Evolutionary conservation across 2,797 vertebrate species (phyloP).

Genomic region (Myotis pilosus): DNA sequence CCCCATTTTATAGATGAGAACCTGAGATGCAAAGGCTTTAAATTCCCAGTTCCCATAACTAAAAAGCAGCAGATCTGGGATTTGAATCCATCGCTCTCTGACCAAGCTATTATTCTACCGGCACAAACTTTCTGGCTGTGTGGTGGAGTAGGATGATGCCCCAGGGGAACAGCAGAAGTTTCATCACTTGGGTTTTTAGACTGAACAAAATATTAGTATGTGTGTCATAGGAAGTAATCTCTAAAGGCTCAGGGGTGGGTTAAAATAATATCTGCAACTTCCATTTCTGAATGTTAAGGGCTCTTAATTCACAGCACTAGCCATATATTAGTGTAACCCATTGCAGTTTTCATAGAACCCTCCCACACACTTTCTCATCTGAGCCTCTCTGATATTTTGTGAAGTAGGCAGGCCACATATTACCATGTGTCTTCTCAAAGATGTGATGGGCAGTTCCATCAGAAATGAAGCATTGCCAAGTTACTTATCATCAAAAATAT

Average conservation of each 20-base stretch:
- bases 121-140: slow-evolving; percentile 13
- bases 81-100: slow-evolving; percentile 11
- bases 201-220: slow-evolving; percentile 57
- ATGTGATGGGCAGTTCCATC: background rate
- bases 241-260: slow-evolving; percentile 57
- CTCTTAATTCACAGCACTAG: background rate
- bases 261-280: slow-evolving; percentile 58
- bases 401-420: background rate
- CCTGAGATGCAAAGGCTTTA: slow-evolving; percentile 28
- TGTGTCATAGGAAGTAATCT: slow-evolving; percentile 67
- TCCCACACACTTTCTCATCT: background rate
- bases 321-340: background rate
- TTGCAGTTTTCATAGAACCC: background rate
- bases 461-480: slow-evolving; percentile 14
- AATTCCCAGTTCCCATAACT: background rate
- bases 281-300: slow-evolving; percentile 26
- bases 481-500: slow-evolving; percentile 64
- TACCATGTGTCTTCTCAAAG: slow-evolving; percentile 11
- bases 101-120: slow-evolving; percentile 26
- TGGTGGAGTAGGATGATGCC: background rate
- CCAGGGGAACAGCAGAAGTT: background rate
- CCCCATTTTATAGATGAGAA: background rate
- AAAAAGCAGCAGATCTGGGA: slow-evolving; percentile 18
- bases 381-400: background rate
- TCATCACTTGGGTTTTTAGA: slow-evolving; percentile 54